Evolutionary conservation across 2,113 vertebrate genomes (phyloP), one percentile per base, ranked within the genome.

Genomic region (Acanthisitta chloris): DNA sequence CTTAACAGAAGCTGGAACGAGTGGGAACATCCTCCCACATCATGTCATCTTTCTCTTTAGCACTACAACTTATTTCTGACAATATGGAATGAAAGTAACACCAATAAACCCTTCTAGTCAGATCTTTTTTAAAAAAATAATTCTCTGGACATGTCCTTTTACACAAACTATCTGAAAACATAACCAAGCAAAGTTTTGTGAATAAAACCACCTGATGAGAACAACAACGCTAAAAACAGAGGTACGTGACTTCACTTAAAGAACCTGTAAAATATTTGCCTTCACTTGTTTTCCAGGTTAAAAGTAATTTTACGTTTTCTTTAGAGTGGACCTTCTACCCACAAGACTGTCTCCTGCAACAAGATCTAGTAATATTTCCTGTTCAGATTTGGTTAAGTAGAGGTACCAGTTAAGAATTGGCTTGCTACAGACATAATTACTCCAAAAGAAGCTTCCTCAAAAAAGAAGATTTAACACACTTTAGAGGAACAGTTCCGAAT

Each of bases 21-120:
- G 58, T 82, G 74, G 49, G 46, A 93, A 83, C 42, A 77, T 91
- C 95, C 38, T 94, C 31, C 91, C 92, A 95, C 12, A 90, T 88
- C 83, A 94, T 97, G 92, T 94, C n/a, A 94, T 70, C 88, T 91
- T 94, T 92, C 57, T 81, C 28, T 95, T 94, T 74, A 57, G 45
- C 84, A 91, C 21, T 74, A 88, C 69, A 89, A 81, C 36, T 69
- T 42, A 97, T 94, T 90, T 96, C 90, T 72, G 61, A 70, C 16
- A 94, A 88, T 43, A 81, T 9, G 18, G 71, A 96, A 81, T 48
- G 70, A 45, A 92, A 72, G 62, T 78, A 92, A 83, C 19, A 91
- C 24, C 52, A 73, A 43, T 11, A 64, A 58, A 77, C 14, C 8
- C 58, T 93, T 80, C 28, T 79, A 48, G 21, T 65, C 51, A 80